These are phyloP conservation scores for Rhopalosiphum padi DNA, from an alignment of 1,140 invertebrate species.

Conservation along the genomic window DNA sequence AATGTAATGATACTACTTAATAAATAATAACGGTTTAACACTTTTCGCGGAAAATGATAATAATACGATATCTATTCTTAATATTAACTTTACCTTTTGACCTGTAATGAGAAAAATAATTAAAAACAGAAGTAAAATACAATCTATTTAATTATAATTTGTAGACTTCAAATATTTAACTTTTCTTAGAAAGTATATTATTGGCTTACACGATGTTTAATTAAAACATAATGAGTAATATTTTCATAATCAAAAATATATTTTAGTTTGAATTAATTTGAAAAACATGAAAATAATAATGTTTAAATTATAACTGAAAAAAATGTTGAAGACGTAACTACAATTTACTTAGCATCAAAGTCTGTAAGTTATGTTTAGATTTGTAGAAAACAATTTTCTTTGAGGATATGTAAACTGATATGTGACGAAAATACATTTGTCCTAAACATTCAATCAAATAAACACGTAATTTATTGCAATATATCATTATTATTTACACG, in stretches of 20 bases:
- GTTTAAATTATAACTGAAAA: background rate
- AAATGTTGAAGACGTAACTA: background rate
- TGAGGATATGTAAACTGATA: background rate
- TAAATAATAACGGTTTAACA: background rate
- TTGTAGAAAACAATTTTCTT: background rate
- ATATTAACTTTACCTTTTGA: background rate
- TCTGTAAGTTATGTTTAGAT: background rate
- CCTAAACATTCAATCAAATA: background rate
- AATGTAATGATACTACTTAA: background rate
- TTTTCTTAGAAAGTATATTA: background rate
- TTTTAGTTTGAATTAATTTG: background rate
- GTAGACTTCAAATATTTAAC: background rate
- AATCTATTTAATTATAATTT: background rate
- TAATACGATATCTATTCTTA: background rate
- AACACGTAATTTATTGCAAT: background rate
- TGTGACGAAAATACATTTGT: background rate
- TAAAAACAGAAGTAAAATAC: background rate
- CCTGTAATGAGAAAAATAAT: background rate
- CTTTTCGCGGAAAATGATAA: background rate
- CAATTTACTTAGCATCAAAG: background rate
- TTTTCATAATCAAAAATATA: background rate
- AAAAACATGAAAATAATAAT: background rate
- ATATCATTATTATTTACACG: background rate
- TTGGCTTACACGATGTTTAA: background rate
- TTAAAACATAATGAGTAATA: background rate